Evolutionary conservation across 2,113 vertebrate genomes (phyloP).

Genomic region (Leptobrachium leishanense): DNA sequence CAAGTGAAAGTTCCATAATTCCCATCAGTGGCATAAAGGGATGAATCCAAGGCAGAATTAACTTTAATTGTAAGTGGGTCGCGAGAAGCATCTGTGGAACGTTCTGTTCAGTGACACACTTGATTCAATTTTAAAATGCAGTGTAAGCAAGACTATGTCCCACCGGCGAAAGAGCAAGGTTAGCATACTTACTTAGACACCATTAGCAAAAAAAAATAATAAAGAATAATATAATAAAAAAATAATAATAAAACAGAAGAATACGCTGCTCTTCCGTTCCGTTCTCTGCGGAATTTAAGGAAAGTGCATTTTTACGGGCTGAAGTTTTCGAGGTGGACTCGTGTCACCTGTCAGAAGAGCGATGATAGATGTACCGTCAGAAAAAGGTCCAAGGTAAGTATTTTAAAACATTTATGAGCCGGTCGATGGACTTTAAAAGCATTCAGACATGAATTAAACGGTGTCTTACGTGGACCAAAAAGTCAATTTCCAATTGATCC

Average conservation of each 20-base stretch:
- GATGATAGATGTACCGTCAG: constrained; percentile 55
- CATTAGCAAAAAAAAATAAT: constrained; percentile 3
- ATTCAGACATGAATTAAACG: constrained; percentile 66
- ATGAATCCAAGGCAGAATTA: constrained; percentile 17
- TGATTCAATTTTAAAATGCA: constrained; percentile 15
- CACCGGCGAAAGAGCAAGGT: neutral
- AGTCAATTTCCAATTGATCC: constrained; percentile 75
- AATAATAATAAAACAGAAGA: constrained; percentile 7
- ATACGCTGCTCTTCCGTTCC: neutral
- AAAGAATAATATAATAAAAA: too few species aligned
- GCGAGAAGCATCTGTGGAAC: neutral
- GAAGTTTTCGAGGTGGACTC: constrained; percentile 19
- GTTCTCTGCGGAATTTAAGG: constrained; percentile 4
- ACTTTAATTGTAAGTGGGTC: constrained; percentile 14
- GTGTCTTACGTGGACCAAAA: constrained; percentile 62
- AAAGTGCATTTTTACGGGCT: constrained; percentile 14
- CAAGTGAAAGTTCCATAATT: neutral
- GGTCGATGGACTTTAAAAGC: constrained; percentile 66
- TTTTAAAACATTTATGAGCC: constrained; percentile 68
- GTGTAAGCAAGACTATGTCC: neutral
- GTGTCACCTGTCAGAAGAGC: constrained; percentile 54
- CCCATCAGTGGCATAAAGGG: neutral
- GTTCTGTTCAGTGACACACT: neutral
- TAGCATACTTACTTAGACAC: constrained; percentile 21
- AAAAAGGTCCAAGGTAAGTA: constrained; percentile 54